These are phyloP conservation scores for Pelodytes ibericus DNA, from an alignment of 2,797 vertebrate genomes.

Conservation along the genomic window DNA sequence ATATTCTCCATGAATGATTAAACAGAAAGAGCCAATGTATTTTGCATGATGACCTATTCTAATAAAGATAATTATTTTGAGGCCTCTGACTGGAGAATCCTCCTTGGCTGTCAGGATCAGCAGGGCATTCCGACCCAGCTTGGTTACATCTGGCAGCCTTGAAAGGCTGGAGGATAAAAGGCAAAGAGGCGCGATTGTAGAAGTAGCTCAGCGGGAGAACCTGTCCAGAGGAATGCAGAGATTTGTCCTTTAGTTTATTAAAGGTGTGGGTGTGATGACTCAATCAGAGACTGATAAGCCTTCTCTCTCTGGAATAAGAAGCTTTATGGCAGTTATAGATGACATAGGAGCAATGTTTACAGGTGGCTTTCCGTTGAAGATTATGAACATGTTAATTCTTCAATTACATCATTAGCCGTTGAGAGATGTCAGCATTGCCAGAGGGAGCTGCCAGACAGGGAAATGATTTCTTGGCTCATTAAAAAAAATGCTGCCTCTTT, in stretches of 20 bases:
- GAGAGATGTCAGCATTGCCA: slow-evolving; percentile 24
- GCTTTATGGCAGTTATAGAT: background rate
- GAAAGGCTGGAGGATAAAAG: background rate
- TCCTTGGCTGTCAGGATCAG: background rate
- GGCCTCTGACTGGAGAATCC: background rate
- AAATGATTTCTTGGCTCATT: slow-evolving; percentile 10
- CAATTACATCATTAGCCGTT: slow-evolving; percentile 30
- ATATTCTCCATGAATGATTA: no score
- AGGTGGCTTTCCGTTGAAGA: slow-evolving; percentile 22
- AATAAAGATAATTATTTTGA: background rate
- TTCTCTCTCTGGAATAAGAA: slow-evolving; percentile 7
- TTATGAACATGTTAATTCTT: slow-evolving; percentile 19
- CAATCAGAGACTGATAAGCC: slow-evolving; percentile 26
- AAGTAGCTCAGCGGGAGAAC: slow-evolving; percentile 18
- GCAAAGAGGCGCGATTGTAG: slow-evolving; percentile 19
- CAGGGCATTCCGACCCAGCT: background rate
- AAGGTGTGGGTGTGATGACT: slow-evolving; percentile 40
- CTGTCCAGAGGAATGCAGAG: slow-evolving; percentile 13
- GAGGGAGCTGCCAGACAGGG: slow-evolving; percentile 4
- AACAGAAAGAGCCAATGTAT: no score
- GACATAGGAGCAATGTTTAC: slow-evolving; percentile 15
- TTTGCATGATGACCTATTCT: background rate
- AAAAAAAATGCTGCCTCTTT: background rate
- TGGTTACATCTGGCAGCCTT: background rate
- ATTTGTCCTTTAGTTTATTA: slow-evolving; percentile 28